Conservation (phyloP, 2,113 vertebrate genomes). For the Speoplatyrhinus poulsoni region DNA sequence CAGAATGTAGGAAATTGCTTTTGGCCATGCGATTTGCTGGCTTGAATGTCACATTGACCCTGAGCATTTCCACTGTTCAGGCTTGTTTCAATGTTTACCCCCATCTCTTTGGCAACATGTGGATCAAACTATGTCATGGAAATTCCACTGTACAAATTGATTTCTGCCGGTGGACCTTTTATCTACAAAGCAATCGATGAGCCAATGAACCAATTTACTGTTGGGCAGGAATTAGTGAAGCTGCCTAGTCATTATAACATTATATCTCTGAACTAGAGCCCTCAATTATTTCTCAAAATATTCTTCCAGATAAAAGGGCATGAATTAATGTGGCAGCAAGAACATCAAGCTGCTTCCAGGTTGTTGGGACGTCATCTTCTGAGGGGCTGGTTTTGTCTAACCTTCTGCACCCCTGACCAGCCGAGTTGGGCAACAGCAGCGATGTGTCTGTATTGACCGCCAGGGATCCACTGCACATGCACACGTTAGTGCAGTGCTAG, state of each 20-base stretch:
- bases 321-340: neutral
- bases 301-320: neutral
- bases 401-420: neutral
- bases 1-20: constrained; percentile 5
- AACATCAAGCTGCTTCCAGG: neutral
- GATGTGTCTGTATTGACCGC: constrained; percentile 46
- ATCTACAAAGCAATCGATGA: constrained; percentile 57
- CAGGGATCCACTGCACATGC: constrained; percentile 47
- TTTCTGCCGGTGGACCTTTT: constrained; percentile 34
- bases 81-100: constrained; percentile 8
- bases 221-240: neutral
- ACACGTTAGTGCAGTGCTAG: constrained; percentile 53
- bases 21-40: neutral
- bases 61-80: constrained; percentile 19
- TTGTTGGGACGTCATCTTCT: neutral
- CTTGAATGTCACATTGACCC: constrained; percentile 51
- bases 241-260: too few relatives aligned
- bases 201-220: constrained; percentile 12
- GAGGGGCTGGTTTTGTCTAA: neutral
- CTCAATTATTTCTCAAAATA: too few relatives aligned
- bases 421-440: neutral
- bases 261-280: neutral
- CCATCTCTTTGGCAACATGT: neutral
- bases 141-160: constrained; percentile 58
- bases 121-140: constrained; percentile 53